A percentile compares a stretch with the other conserved stretches of the same genome.
Conservation (phyloP, 2,888 invertebrate species). For the Smittia sp. region DNA sequence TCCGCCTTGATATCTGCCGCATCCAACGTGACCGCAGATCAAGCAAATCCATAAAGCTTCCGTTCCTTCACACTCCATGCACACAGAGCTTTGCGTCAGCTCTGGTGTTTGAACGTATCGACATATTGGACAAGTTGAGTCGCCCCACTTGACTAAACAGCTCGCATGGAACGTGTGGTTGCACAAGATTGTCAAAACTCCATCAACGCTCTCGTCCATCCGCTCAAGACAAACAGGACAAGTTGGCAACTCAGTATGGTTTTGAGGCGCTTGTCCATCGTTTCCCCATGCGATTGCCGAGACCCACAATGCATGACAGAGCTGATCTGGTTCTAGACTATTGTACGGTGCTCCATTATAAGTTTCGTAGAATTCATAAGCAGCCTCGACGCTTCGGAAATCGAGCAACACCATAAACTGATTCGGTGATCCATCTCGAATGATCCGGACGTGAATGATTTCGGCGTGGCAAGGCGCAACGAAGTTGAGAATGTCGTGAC, state of each 20-base stretch:
- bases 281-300: constrained; percentile 84
- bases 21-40: constrained; percentile 97
- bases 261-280: constrained; percentile 67
- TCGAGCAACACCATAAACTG: constrained; percentile 97
- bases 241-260: constrained; percentile 92
- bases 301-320: constrained; percentile 95
- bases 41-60: constrained; percentile 97
- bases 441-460: constrained; percentile 86
- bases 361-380: constrained; percentile 87
- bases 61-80: constrained; percentile 60
- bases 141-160: constrained; percentile 95
- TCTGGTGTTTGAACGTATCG: constrained; percentile 66
- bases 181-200: constrained; percentile 94
- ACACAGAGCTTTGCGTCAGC: constrained; percentile 59
- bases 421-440: constrained; percentile 88
- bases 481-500: constrained; percentile 90
- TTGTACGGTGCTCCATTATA: constrained; percentile 94
- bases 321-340: constrained; percentile 83
- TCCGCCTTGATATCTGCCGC: constrained; percentile 84
- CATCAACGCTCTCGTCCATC: constrained; percentile 98
- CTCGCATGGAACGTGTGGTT: constrained; percentile 97
- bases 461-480: constrained; percentile 89
- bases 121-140: constrained; percentile 97
- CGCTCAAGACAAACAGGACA: constrained; percentile 83
- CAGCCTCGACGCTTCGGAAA: constrained; percentile 71